phyloP scores from a whole-genome alignment of 2,888 invertebrate genomes.

The Uropetala carovei region DNA sequence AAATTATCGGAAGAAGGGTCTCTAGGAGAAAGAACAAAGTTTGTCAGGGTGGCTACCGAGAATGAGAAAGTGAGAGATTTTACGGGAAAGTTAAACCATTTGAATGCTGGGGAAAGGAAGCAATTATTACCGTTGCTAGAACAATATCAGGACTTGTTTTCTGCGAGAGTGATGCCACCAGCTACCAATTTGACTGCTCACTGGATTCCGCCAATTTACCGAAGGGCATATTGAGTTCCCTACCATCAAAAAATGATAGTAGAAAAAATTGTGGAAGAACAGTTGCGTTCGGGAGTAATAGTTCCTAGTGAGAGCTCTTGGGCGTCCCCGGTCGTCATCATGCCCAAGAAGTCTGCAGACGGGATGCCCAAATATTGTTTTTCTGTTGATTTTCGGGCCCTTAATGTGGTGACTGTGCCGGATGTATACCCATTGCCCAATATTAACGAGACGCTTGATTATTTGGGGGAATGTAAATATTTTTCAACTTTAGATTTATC shows the following conservation, averaged over 20 bases:
- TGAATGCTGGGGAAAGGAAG: not conserved
- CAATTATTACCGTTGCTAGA: not conserved
- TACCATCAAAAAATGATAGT: not conserved
- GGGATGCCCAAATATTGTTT: no score
- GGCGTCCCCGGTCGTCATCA: not conserved
- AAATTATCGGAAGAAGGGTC: not conserved
- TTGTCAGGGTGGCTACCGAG: not conserved
- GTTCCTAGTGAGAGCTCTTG: not conserved
- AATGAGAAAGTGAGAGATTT: not conserved
- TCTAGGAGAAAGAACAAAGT: not conserved
- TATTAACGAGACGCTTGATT: not conserved
- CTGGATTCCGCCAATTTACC: slow-evolving; percentile 12
- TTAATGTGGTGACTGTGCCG: no score
- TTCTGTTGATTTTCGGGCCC: no score
- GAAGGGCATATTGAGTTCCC: not conserved
- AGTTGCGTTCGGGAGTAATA: no score
- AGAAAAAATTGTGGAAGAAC: not conserved
- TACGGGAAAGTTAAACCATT: not conserved
- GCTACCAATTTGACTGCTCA: not conserved
- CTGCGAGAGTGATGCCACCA: not conserved
- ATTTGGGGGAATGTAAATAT: not conserved
- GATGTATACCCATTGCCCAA: not conserved
- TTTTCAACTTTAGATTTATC: not conserved
- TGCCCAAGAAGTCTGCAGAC: no score
- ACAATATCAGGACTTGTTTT: not conserved